These are phyloP conservation scores for Choreutis nemorana DNA, from an alignment of 2,888 invertebrate genomes.

Conservation along the genomic window DNA sequence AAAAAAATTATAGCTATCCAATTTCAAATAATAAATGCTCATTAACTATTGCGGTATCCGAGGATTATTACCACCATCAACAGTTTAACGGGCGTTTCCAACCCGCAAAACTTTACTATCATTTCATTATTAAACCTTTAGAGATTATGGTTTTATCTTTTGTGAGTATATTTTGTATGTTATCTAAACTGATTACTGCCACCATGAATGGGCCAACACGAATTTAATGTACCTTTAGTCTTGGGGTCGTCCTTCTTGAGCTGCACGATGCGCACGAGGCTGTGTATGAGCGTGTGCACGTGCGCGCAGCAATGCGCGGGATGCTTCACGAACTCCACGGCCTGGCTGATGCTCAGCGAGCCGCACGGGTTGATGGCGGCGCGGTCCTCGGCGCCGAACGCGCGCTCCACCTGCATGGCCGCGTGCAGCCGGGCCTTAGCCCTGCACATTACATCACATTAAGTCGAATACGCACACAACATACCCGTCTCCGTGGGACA, in stretches of 20 bases:
- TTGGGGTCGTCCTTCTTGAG: slow-evolving; percentile 88
- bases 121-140: no score
- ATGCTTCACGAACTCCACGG: slow-evolving; percentile 95
- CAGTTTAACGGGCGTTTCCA: no score
- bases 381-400: slow-evolving; percentile 85
- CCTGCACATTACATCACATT: slow-evolving; percentile 50
- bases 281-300: slow-evolving; percentile 87
- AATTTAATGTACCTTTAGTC: slow-evolving; percentile 71
- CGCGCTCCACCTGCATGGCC: slow-evolving; percentile 88
- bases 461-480: no score
- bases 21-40: background rate
- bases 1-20: slow-evolving; percentile 2
- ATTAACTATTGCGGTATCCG: no score
- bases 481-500: no score
- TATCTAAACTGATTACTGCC: slow-evolving; percentile 3
- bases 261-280: slow-evolving; percentile 84
- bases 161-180: slow-evolving; percentile 2
- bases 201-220: background rate
- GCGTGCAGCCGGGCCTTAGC: slow-evolving; percentile 95
- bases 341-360: slow-evolving; percentile 90
- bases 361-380: slow-evolving; percentile 90
- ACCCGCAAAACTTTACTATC: no score
- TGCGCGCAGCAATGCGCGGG: slow-evolving; percentile 93
- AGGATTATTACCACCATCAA: no score
- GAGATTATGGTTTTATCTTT: no score